Base-by-base conservation (phyloP, 64 coral and sea anemone genomes). In the Acropora tenuis region DNA sequence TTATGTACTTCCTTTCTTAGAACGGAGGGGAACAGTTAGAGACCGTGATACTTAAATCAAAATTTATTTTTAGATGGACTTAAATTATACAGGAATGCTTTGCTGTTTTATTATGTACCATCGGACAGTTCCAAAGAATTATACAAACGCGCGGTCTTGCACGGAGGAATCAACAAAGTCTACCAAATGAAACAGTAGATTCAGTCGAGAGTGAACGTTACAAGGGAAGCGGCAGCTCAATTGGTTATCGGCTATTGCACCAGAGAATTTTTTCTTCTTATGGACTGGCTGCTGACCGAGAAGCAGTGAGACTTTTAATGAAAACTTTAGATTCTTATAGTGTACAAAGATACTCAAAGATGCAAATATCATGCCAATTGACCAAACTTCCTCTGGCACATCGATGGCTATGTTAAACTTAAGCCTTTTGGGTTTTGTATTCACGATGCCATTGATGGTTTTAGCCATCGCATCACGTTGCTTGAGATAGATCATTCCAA, bases 401-500 rank as follows among this genome's bases (percentile, higher is more conserved):
- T 83, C 5, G 89, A 91, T 82, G 78, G 69, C 5, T 61, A 61
- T 61, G 59, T 12, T 61, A 61, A 61, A 61, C 59, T 61, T 61
- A 61, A 61, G 59, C 59, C 59, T 8, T 61, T 61, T 61, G 59
- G 59, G 59, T 2, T 61, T 61, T 61, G 59, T 13, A 61, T 61
- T 19, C 89, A 74, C 13, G 89, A 68, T 1, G 63, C 77, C 8
- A 82, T 90, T 74, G 78, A 82, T 57, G 69, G 79, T 18, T 91
- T 45, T 18, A 82, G 78, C 17, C 63, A 79, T 8, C 69, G 49
- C 13, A 90, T 90, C 3, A 91, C 74, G 89, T 82, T 78, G 89
- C 79, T 91, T 60, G 89, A 82, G n/a, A 68, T 91, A 52, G 89
- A 82, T 82, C 89, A 82, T 57, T 82, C 89, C 78, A 91, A 75